A percentile compares a stretch with the other conserved stretches of the same genome.
These are phyloP conservation scores for Eurosta solidaginis DNA, from an alignment of 1,140 invertebrate genomes.

Conservation along the genomic window DNA sequence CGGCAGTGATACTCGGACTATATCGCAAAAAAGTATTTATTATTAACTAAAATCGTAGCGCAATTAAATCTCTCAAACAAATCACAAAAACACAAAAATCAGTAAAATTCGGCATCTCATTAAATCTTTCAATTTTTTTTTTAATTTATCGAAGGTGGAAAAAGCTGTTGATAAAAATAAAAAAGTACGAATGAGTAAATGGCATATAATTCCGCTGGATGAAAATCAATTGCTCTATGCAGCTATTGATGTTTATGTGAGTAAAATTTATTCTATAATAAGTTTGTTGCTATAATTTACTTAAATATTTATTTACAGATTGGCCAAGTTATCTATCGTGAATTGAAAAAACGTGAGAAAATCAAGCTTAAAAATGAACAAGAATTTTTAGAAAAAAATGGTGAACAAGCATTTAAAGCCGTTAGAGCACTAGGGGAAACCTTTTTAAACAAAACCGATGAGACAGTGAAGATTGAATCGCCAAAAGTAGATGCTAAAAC, in stretches of 20 bases:
- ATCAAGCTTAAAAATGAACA: conserved; percentile 43
- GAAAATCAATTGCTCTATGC: conserved; percentile 67
- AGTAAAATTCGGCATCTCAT: too few relatives aligned
- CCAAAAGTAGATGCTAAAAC: neutral
- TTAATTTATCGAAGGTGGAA: conserved; percentile 60
- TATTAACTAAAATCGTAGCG: too few relatives aligned
- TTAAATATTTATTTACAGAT: conserved; percentile 40
- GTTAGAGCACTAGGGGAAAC: conserved; percentile 47
- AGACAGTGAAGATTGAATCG: neutral
- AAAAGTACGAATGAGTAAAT: conserved; percentile 67
- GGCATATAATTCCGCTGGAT: conserved; percentile 65
- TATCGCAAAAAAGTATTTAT: neutral
- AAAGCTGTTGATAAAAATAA: conserved; percentile 63
- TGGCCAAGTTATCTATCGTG: conserved; percentile 54
- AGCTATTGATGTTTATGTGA: conserved; percentile 71
- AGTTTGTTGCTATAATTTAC: neutral
- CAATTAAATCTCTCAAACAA: neutral
- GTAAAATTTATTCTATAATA: conserved; percentile 37
- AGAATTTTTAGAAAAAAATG: conserved; percentile 53
- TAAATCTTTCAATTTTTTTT: too few relatives aligned
- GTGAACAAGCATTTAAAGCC: conserved; percentile 51
- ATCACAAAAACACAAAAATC: too few relatives aligned
- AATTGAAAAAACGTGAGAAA: conserved; percentile 47
- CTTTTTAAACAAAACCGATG: conserved; percentile 29
- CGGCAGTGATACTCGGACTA: too few relatives aligned